Conservation (phyloP, 2,797 vertebrate species). For the Hybognathus amarus region DNA sequence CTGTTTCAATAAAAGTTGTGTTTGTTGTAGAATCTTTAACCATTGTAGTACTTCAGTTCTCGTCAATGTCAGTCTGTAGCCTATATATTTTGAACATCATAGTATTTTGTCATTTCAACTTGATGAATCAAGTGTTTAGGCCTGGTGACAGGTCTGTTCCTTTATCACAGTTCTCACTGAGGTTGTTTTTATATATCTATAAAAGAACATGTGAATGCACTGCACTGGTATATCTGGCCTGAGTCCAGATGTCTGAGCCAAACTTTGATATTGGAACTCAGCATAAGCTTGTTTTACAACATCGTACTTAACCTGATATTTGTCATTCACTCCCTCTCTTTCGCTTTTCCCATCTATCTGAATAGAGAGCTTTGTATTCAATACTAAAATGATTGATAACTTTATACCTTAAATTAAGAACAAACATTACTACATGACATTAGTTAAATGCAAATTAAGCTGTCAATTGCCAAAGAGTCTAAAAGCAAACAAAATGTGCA, state of each 20-base stretch:
- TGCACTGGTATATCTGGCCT: background rate
- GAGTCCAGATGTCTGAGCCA: constrained; percentile 22
- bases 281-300: constrained; percentile 19
- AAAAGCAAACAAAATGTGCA: background rate
- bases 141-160: background rate
- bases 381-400: background rate
- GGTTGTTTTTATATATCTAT: constrained; percentile 20
- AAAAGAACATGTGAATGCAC: constrained; percentile 7
- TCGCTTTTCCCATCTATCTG: background rate
- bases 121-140: background rate
- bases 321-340: constrained; percentile 12
- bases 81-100: background rate
- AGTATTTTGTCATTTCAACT: background rate
- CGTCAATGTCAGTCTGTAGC: too few relatives aligned
- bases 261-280: background rate
- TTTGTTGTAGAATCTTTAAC: background rate
- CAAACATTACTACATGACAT: background rate
- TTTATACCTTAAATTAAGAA: background rate
- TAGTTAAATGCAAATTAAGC: background rate
- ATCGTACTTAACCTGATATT: constrained; percentile 11
- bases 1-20: background rate
- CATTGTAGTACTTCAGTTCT: background rate
- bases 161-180: background rate
- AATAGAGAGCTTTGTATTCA: constrained; percentile 9
- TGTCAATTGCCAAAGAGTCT: background rate